These are phyloP conservation scores for Semnornis frantzii DNA, from an alignment of 2,113 vertebrate genomes.

Conservation along the genomic window DNA sequence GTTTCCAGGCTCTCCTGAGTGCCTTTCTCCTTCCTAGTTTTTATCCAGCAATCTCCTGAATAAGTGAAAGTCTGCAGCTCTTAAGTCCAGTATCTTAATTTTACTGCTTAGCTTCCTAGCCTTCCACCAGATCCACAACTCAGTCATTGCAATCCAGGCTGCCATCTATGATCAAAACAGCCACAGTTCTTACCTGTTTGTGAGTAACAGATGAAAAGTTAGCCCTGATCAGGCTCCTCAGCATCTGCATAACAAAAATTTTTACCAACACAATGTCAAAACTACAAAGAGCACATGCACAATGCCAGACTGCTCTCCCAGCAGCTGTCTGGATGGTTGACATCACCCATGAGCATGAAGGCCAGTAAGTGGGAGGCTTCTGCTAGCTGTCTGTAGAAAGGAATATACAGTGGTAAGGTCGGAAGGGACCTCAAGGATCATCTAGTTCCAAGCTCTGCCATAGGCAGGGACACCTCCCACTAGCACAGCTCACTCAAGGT, in stretches of 20 bases:
- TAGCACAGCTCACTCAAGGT: too few relatives aligned
- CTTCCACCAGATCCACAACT: background rate
- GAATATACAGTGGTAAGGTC: too few relatives aligned
- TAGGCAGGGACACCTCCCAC: too few relatives aligned
- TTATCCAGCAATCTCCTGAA: background rate
- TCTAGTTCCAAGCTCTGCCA: too few relatives aligned
- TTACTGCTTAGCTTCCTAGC: background rate
- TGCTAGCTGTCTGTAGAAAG: background rate
- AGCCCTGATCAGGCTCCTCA: background rate
- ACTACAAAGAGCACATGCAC: fast-evolving
- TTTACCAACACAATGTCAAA: background rate
- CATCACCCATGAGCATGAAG: background rate
- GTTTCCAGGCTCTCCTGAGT: background rate
- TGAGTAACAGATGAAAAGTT: background rate
- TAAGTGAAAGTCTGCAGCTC: background rate
- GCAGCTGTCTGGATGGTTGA: background rate
- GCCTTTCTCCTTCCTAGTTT: background rate
- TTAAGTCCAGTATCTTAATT: background rate
- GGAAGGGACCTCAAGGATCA: too few relatives aligned
- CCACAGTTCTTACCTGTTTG: background rate
- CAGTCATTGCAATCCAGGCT: background rate
- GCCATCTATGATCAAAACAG: background rate
- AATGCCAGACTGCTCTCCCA: background rate
- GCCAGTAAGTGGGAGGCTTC: background rate
- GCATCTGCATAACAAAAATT: background rate